A percentile compares a stretch with the other conserved stretches of the same genome.
Conservation (phyloP, 2,113 vertebrate genomes). For the Stegostoma tigrinum region DNA sequence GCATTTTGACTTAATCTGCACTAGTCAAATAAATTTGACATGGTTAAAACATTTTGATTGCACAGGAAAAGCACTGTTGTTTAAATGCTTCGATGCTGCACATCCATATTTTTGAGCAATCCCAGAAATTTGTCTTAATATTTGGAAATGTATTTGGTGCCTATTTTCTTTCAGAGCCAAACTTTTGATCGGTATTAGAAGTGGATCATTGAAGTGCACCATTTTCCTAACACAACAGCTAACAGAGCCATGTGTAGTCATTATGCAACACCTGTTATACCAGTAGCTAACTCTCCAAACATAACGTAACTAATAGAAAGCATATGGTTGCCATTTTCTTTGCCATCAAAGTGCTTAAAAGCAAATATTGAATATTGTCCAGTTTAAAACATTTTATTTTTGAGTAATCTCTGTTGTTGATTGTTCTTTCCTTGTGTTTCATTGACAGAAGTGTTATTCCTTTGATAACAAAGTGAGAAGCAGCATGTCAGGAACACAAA, state of each 20-base stretch:
- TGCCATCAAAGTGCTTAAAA: neutral
- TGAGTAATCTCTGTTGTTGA: neutral
- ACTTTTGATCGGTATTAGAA: neutral
- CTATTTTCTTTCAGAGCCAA: neutral
- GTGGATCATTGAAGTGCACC: neutral
- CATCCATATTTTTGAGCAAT: neutral
- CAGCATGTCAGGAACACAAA: too few relatives aligned
- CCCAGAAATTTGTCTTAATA: neutral
- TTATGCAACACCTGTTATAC: slow-evolving; percentile 3
- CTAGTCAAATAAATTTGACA: too few relatives aligned
- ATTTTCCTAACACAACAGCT: neutral
- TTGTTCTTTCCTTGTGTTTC: neutral
- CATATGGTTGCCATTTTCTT: slow-evolving; percentile 5
- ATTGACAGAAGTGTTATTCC: neutral
- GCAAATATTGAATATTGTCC: neutral
- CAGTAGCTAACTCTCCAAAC: neutral
- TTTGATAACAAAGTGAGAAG: too few relatives aligned
- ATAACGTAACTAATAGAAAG: slow-evolving; percentile 2
- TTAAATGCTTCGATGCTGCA: neutral
- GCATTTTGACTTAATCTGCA: neutral
- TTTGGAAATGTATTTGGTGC: neutral
- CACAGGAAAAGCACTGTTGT: neutral
- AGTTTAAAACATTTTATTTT: neutral
- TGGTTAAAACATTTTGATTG: neutral
- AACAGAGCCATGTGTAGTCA: neutral